Base-by-base conservation (phyloP, 2,888 invertebrate species). In the Synanthedon vespiformis region DNA sequence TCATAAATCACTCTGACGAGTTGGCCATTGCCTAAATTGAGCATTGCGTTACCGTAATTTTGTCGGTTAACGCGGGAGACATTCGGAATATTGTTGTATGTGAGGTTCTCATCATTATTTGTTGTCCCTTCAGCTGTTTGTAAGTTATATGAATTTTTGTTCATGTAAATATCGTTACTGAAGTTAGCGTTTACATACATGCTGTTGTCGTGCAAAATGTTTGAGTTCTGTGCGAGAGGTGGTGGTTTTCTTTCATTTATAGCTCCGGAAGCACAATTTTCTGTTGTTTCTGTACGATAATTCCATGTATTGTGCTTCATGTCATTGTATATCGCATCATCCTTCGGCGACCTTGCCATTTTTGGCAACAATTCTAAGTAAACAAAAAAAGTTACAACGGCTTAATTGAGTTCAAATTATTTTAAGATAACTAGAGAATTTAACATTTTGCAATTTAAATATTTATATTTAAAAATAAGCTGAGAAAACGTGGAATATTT, bases 271-370 rank as follows among this genome's bases (percentile, higher is more conserved):
- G 77, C 54, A 68, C 78, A 77, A 61, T 74, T 80, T 57, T 83
- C 84, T 57, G 70, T 67, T 58, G 76, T 66, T 67, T 85, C 85
- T 65, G 77, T 64, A 62, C 73, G 75, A 67, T 80, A 87, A 66
- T 81, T 85, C 88, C 88, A 88, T 71, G 82, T 75, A 74, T 78
- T 84, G 66, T 74, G 74, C 67, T 77, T 70, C 63, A 80, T 67
- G 68, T 88, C 85, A 65, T 72, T 80, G 74, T 77, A 86, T 68
- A 79, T 74, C 60, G 82, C 76, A 73, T 86, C 84, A 76, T 88
- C 87, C 64, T 82, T 80, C 61, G 80, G 80, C 81, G 85, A 84
- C 82, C 88, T 87, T 82, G 86, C 84, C 88, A 88, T 88, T 73
- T 80, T 78, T 78, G 77, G 76, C 74, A 73, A 75, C 63, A 65